A percentile compares a stretch with the other conserved stretches of the same genome.
Conservation (phyloP, 2,888 invertebrate genomes). For the Archips xylosteana region DNA sequence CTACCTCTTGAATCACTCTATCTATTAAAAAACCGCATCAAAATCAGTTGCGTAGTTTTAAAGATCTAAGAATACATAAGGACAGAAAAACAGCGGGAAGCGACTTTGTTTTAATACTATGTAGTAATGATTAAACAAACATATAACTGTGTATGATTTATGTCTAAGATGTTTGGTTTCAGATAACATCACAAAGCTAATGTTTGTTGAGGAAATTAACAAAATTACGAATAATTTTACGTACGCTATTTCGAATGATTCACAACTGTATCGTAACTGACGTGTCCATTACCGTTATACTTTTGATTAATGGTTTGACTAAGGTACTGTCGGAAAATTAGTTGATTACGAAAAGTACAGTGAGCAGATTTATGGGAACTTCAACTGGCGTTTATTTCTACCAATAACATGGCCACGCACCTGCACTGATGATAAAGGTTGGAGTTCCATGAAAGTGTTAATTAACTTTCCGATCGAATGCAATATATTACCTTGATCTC, state of each 20-base stretch:
- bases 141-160: constrained; percentile 31
- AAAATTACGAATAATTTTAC: constrained; percentile 37
- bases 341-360: constrained; percentile 33
- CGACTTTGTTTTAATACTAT: too few relatives aligned
- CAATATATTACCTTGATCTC: constrained; percentile 15
- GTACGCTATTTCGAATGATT: constrained; percentile 32
- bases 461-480: constrained; percentile 28
- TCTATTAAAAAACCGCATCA: too few relatives aligned
- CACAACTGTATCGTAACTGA: constrained; percentile 34
- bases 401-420: constrained; percentile 12
- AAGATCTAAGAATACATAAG: too few relatives aligned
- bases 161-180: constrained; percentile 13
- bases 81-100: too few relatives aligned
- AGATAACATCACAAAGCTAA: constrained; percentile 30
- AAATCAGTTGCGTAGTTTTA: too few relatives aligned
- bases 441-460: constrained; percentile 23
- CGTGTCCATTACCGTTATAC: constrained; percentile 42
- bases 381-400: constrained; percentile 35
- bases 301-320: constrained; percentile 42
- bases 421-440: constrained; percentile 16
- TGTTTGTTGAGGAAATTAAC: constrained; percentile 37
- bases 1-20: too few relatives aligned
- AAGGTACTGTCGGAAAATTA: constrained; percentile 30
- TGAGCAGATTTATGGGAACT: constrained; percentile 37
- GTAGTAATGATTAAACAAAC: not conserved